Percentiles rank a stretch among this genome's conserved stretches.
phyloP scores from a whole-genome alignment of 2,797 vertebrate genomes.

The Macropus fuliginosus region DNA sequence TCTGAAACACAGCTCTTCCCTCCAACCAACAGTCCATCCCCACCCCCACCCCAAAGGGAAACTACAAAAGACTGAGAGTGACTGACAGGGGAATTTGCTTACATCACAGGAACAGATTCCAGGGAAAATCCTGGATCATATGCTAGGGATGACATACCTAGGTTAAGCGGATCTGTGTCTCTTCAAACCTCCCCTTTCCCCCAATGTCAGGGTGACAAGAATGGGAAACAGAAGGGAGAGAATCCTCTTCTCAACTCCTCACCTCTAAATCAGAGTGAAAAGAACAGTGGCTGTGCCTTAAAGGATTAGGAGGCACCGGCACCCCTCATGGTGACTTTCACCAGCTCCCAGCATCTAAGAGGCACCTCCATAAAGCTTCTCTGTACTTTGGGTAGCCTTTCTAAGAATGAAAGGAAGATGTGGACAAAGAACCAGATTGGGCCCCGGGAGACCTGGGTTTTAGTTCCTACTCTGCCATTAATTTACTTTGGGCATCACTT shows the following conservation, averaged over 20 bases:
- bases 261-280: neutral
- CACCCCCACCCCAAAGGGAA: conserved; percentile 9
- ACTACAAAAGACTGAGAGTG: neutral
- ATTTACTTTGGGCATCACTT: neutral
- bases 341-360: neutral
- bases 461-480: neutral
- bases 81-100: conserved; percentile 9
- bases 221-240: neutral
- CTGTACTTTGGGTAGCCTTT: neutral
- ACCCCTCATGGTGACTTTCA: neutral
- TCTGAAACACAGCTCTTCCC: conserved; percentile 34
- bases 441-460: neutral
- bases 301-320: neutral
- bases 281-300: neutral
- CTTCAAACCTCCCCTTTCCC: neutral
- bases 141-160: neutral
- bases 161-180: neutral
- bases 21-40: conserved; percentile 5
- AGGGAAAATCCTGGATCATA: conserved; percentile 51
- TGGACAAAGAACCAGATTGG: neutral
- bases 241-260: neutral
- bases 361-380: neutral
- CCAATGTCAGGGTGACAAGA: neutral
- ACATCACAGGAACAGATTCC: neutral
- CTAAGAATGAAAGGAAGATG: neutral